A percentile compares a stretch with the other conserved stretches of the same genome.
These are phyloP conservation scores for Aporophyla lueneburgensis DNA, from an alignment of 2,888 invertebrate species.

Conservation along the genomic window DNA sequence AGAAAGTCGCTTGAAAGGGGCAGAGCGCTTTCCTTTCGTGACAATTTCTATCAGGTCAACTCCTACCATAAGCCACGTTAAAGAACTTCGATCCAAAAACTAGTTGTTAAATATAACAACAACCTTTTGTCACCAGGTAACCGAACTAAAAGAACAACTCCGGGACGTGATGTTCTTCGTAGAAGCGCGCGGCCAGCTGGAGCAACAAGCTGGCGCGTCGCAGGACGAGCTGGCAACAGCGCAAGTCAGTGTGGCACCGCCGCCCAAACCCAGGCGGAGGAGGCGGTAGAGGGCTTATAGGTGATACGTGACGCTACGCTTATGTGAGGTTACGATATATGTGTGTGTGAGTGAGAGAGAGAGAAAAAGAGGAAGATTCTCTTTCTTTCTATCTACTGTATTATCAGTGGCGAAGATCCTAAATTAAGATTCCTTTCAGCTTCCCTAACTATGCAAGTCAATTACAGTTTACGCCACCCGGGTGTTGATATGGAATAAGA, in stretches of 20 bases:
- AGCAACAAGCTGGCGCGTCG: slow-evolving; percentile 69
- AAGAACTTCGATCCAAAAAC: no score
- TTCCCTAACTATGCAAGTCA: background rate
- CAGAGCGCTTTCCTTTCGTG: no score
- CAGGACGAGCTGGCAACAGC: slow-evolving; percentile 77
- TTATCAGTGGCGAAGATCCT: background rate
- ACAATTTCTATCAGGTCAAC: no score
- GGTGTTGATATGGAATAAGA: background rate
- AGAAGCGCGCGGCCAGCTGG: slow-evolving; percentile 92
- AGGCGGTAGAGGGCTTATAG: slow-evolving; percentile 20
- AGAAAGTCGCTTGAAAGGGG: no score
- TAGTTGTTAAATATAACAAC: no score
- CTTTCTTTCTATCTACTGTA: background rate
- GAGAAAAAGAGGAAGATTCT: background rate
- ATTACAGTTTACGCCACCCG: no score
- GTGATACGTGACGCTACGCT: background rate
- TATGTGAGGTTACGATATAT: slow-evolving; percentile 9
- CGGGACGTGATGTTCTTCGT: slow-evolving; percentile 99
- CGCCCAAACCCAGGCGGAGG: slow-evolving; percentile 67
- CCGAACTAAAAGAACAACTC: slow-evolving; percentile 97
- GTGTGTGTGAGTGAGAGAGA: background rate
- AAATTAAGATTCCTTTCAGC: background rate
- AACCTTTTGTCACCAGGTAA: slow-evolving; percentile 81
- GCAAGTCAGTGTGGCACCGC: slow-evolving; percentile 76
- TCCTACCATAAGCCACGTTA: no score